Evolutionary conservation across 2,888 invertebrate genomes (phyloP).

Genomic region (Lissocephala sabroskyi): DNA sequence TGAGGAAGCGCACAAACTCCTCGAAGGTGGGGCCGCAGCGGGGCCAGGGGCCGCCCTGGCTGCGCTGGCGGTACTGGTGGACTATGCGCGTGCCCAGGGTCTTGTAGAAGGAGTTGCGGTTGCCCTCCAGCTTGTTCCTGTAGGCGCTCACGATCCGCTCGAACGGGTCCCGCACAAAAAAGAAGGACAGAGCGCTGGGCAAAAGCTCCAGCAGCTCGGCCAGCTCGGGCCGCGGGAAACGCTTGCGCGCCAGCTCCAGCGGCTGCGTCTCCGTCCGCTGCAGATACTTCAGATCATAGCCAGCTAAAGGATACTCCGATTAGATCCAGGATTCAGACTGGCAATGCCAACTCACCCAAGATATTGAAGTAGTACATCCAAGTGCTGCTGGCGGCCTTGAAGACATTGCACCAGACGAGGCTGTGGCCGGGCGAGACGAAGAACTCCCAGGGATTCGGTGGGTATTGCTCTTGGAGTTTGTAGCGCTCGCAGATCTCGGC

Average conservation of each 20-base stretch:
- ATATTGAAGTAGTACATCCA: conserved; percentile 87
- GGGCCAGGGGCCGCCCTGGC: conserved; percentile 36
- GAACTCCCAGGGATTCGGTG: conserved; percentile 82
- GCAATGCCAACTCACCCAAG: conserved; percentile 74
- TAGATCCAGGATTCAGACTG: neutral
- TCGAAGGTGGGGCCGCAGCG: conserved; percentile 77
- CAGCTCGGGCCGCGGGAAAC: conserved; percentile 79
- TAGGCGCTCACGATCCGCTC: conserved; percentile 82
- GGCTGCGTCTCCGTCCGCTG: conserved; percentile 77
- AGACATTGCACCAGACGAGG: conserved; percentile 83
- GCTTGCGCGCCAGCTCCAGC: conserved; percentile 78
- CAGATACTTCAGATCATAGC: conserved; percentile 77
- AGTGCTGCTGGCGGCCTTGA: conserved; percentile 84
- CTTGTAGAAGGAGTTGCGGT: conserved; percentile 80
- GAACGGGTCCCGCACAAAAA: conserved; percentile 82
- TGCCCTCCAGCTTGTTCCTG: conserved; percentile 82
- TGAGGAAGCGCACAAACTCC: conserved; percentile 81
- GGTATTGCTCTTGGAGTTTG: conserved; percentile 68
- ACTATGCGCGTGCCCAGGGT: conserved; percentile 79
- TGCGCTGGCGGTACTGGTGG: conserved; percentile 73
- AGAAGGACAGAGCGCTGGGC: conserved; percentile 78
- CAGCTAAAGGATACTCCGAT: conserved; percentile 73
- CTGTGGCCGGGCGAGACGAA: conserved; percentile 80
- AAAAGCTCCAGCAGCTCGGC: conserved; percentile 78
- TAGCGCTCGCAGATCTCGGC: conserved; percentile 74